Evolutionary conservation across 2,888 invertebrate species (phyloP).

Genomic region (Sycophila texana): DNA sequence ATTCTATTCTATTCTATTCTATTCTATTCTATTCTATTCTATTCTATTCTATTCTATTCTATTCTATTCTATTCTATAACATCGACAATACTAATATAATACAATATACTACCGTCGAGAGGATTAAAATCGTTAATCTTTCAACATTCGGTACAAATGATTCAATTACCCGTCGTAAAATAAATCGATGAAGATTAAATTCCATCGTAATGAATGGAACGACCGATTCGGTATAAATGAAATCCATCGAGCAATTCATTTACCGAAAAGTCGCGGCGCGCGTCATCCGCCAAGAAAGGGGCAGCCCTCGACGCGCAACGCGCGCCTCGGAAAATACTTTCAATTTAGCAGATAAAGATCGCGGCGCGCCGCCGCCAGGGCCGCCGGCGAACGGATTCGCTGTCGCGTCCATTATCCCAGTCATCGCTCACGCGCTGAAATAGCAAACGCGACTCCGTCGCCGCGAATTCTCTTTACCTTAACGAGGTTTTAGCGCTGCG

Average conservation of each 20-base stretch:
- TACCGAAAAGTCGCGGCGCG: neutral
- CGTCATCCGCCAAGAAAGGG: neutral
- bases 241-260: slow-evolving; percentile 5
- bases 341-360: slow-evolving; percentile 34
- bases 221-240: neutral
- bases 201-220: neutral
- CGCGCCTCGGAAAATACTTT: slow-evolving; percentile 24
- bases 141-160: no score
- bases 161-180: no score
- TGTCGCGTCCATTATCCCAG: slow-evolving; percentile 29
- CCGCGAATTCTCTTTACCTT: slow-evolving; percentile 61
- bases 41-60: no score
- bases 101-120: no score
- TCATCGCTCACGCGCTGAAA: slow-evolving; percentile 34
- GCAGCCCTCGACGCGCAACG: neutral
- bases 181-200: neutral
- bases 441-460: slow-evolving; percentile 31
- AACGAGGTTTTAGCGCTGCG: slow-evolving; percentile 47
- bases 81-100: no score
- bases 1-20: no score
- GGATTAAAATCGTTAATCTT: no score
- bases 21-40: no score
- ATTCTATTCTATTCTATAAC: no score
- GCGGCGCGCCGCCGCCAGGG: neutral
- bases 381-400: neutral